Percentiles rank a stretch among this genome's conserved stretches.
These are phyloP conservation scores for Tribolium freemani DNA, from an alignment of 2,888 invertebrate species.

Conservation along the genomic window DNA sequence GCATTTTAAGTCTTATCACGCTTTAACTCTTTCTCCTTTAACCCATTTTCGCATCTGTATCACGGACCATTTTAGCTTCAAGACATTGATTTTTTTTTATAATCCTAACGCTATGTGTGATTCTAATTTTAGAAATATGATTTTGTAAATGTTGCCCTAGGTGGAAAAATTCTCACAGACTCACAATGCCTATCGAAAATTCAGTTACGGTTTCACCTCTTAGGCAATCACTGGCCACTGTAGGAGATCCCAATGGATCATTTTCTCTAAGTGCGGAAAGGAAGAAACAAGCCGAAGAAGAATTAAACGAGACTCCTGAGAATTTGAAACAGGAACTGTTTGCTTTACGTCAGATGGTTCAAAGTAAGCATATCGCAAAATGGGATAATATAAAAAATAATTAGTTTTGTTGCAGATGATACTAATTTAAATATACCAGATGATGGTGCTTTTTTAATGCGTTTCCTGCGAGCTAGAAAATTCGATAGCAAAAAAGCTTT, in stretches of 20 bases:
- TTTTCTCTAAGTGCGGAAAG: constrained; percentile 54
- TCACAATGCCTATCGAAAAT: constrained; percentile 33
- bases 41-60: background rate
- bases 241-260: constrained; percentile 52
- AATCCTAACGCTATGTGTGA: background rate
- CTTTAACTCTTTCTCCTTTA: background rate
- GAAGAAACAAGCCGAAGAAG: constrained; percentile 62
- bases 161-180: background rate
- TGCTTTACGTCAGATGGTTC: constrained; percentile 58
- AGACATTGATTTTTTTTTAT: background rate
- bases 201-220: constrained; percentile 16
- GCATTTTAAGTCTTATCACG: constrained; percentile 1
- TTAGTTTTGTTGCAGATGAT: constrained; percentile 59
- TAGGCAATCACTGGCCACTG: constrained; percentile 16
- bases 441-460: constrained; percentile 71
- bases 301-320: constrained; percentile 64
- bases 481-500: constrained; percentile 69
- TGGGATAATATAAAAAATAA: constrained; percentile 28
- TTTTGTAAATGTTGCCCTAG: background rate
- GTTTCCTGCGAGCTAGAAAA: constrained; percentile 73
- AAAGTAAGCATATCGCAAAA: constrained; percentile 54
- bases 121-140: background rate
- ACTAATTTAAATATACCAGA: constrained; percentile 66
- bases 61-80: background rate
- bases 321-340: constrained; percentile 60